These are phyloP conservation scores for Aspidiotus destructor DNA, from an alignment of 2,888 invertebrate genomes.

Conservation along the genomic window DNA sequence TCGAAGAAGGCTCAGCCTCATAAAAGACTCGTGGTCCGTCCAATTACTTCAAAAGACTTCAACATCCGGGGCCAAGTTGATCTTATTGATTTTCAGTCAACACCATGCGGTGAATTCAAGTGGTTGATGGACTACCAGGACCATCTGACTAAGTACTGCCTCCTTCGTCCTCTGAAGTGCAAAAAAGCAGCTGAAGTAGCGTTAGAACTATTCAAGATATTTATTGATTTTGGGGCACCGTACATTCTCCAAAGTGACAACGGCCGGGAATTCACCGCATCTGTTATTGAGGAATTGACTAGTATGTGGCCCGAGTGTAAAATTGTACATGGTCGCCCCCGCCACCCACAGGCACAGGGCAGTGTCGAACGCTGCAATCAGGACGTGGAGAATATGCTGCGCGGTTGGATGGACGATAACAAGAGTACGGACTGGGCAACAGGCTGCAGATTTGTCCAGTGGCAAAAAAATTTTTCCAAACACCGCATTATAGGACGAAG, in stretches of 20 bases:
- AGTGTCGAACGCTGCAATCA: too few species aligned
- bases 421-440: too few species aligned
- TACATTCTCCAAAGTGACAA: constrained; percentile 27
- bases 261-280: constrained; percentile 35
- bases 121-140: constrained; percentile 41
- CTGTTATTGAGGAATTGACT: constrained; percentile 37
- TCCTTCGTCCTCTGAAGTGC: constrained; percentile 39
- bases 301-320: constrained; percentile 40
- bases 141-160: constrained; percentile 39
- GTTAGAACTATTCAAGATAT: constrained; percentile 35
- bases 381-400: too few species aligned
- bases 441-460: too few species aligned
- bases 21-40: constrained; percentile 30
- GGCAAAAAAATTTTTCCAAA: too few species aligned
- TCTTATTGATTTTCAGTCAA: constrained; percentile 39
- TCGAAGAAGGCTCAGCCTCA: constrained; percentile 6
- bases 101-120: constrained; percentile 39
- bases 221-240: constrained; percentile 25
- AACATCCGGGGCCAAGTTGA: constrained; percentile 40
- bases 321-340: too few species aligned
- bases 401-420: too few species aligned
- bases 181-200: constrained; percentile 37
- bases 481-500: too few species aligned
- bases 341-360: too few species aligned
- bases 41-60: constrained; percentile 38